These are phyloP conservation scores for Tortrix viridana DNA, from an alignment of 2,888 invertebrate genomes.

Conservation along the genomic window DNA sequence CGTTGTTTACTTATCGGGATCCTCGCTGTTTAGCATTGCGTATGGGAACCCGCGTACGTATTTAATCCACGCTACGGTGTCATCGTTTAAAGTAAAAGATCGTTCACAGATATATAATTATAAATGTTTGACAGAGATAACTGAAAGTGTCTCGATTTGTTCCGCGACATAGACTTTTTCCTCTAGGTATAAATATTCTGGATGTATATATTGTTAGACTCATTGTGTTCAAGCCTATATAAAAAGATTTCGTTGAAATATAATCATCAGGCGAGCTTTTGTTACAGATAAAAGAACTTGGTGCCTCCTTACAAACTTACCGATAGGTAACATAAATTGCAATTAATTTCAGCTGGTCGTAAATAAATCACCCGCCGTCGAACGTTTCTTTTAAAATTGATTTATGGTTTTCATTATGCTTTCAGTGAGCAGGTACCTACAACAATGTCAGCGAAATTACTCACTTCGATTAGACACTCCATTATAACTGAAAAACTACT, in stretches of 20 bases:
- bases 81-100: constrained; percentile 58
- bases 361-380: constrained; percentile 13
- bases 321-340: constrained; percentile 40
- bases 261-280: constrained; percentile 53
- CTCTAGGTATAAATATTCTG: constrained; percentile 43
- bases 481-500: not conserved
- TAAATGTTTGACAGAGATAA: too few species aligned
- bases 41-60: constrained; percentile 47
- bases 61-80: constrained; percentile 51
- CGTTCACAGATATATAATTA: constrained; percentile 63
- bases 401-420: constrained; percentile 17
- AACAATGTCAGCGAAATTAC: not conserved
- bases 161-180: constrained; percentile 61
- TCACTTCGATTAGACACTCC: not conserved
- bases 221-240: constrained; percentile 56
- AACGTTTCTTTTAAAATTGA: constrained; percentile 30
- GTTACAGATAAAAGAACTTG: constrained; percentile 54
- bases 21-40: constrained; percentile 47
- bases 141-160: constrained; percentile 67
- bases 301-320: constrained; percentile 37
- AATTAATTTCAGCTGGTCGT: constrained; percentile 29
- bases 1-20: constrained; percentile 19
- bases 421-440: not conserved
- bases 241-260: constrained; percentile 46
- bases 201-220: constrained; percentile 48